Base-by-base conservation (phyloP, 2,113 vertebrate genomes). In the Petromus typicus region DNA sequence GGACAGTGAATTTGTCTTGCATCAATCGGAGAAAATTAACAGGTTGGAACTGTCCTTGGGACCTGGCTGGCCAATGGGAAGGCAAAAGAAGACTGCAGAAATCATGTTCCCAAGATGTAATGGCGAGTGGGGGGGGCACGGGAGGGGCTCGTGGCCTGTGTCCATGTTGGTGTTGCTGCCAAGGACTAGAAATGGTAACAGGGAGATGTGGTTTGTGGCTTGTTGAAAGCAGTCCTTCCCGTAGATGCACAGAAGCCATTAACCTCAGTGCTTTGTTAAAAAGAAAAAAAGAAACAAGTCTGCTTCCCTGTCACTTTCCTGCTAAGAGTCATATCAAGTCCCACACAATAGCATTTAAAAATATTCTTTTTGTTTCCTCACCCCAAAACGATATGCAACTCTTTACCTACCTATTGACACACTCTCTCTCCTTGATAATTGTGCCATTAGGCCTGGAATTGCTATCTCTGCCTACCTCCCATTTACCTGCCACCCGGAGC, bases 401-500 rank as follows among this genome's bases (percentile, higher is more conserved):
- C 3, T 91, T 94, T 95, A 22, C 91, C 86, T 96, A 61, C 20
- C 88, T 69, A n/a, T 91, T 71, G 73, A 66, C 90, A 45, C 34
- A 11, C 0, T 94, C 93, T 91, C 32, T 93, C 34, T 90, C 86
- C 66, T 90, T 79, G 75, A 37, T 16, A 6, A 1, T 86, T 17
- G 61, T 96, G 88, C 95, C 51, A 89, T 89, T 32, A 90, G 90
- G 86, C 95, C 94, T 90, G 81, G 63, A 79, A 89, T 97, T 96
- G 86, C 90, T 82, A 96, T 67, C 89, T 90, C 63, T 81, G 89
- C 87, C 75, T 96, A 95, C 93, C 96, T 98, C 97, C 97, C 79
- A 16, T 98, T 90, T 94, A 85, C 95, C 96, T 91, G 95, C 97
- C 97, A 97, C 97, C 87, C 88, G 84, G 96, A 75, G 81, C 92